Base-by-base conservation (phyloP, 2,888 invertebrate species). In the Stenoptilia bipunctidactyla region DNA sequence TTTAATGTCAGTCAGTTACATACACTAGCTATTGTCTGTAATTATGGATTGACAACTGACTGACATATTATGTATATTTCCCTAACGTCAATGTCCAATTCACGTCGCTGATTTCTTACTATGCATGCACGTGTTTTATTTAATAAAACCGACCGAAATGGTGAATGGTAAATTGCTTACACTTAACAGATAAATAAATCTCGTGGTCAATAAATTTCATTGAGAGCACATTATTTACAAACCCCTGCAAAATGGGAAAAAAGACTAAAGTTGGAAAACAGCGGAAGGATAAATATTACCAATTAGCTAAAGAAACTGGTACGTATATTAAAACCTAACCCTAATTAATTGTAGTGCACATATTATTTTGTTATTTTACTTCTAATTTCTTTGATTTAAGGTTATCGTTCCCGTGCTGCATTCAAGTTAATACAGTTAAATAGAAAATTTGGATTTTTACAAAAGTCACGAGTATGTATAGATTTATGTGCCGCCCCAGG, bases 401-500 rank as follows among this genome's bases (percentile, higher is more conserved):
- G 99, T 55, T 99, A 90, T 72, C 89, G 99, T 51, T 97, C 98
- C 50, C 90, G 99, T 85, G 97, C 99, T 56, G 97, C 99, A n/a
- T 99, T 99, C 80, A 99, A 99, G 67, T 88, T 99, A 53, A 95
- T 99, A 47, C 99, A 99, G 66, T 73, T 99, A 39, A 99, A 99
- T 77, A 88, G 98, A 47, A 97, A 97, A 69, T 99, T 95, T 80
- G 95, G 96, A 40, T 99, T 99, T 73, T 84, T 99, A 4, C 96
- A 98, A 86, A 93, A 92, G 62, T 94, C 98, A 0, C 88, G 95
- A 85, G 97, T 99, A 86, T 93, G 97, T 53, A 89, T 99, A 58
- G 99, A 99, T 87, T 84, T 99, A 46, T 99, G 99, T 80, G 99
- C 99, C 10, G 99, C 99, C 1, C 99, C 99, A 1, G 98, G 98